phyloP scores from a whole-genome alignment of 2,113 vertebrate genomes.

The Lagenorhynchus albirostris region DNA sequence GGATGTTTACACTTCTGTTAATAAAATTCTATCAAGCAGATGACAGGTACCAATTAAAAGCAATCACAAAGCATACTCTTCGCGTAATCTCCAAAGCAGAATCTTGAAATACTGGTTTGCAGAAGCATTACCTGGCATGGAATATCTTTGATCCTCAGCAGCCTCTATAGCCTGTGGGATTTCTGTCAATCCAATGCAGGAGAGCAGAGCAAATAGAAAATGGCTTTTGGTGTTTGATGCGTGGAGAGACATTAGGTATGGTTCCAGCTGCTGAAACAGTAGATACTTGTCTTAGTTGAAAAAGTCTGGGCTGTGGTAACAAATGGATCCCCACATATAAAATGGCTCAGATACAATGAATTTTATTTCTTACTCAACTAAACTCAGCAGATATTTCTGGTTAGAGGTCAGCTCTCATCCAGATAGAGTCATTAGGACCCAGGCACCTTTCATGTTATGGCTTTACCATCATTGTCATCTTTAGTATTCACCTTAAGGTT shows the following conservation, averaged over 20 bases:
- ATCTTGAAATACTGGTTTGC: slow-evolving; percentile 28
- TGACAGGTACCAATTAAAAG: slow-evolving; percentile 64
- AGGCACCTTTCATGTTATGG: background rate
- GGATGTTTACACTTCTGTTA: slow-evolving; percentile 64
- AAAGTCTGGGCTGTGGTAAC: background rate
- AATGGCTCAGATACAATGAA: background rate
- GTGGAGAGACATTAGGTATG: background rate
- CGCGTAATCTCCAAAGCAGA: background rate
- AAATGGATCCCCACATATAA: background rate
- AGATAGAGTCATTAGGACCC: background rate
- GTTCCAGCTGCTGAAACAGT: background rate
- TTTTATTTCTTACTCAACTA: background rate
- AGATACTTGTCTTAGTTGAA: background rate
- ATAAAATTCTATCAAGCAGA: slow-evolving; percentile 65
- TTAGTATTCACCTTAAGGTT: background rate
- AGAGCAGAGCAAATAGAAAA: background rate
- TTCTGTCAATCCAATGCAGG: background rate
- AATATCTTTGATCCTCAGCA: slow-evolving; percentile 16
- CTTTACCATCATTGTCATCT: background rate
- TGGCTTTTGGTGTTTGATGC: background rate
- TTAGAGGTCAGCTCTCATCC: background rate
- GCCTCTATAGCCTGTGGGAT: background rate
- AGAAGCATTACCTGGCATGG: background rate
- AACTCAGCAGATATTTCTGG: background rate
- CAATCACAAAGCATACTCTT: slow-evolving; percentile 35